Conservation (phyloP, 2,113 vertebrate species). For the Rhinoderma darwinii region DNA sequence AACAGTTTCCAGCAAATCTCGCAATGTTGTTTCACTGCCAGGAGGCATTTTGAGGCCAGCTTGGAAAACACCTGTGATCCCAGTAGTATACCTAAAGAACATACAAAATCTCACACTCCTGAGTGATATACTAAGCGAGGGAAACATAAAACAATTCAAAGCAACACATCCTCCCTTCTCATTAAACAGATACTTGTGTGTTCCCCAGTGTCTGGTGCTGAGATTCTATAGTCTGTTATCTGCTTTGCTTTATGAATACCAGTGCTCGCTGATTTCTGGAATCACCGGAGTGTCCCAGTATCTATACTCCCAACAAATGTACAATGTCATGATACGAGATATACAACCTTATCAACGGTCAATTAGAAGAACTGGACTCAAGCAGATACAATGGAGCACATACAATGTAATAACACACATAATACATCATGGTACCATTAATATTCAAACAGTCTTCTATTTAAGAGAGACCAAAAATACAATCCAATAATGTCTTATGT, state of each 20-base stretch:
- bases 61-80: constrained; percentile 26
- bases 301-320: neutral
- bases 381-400: constrained; percentile 7
- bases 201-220: constrained; percentile 27
- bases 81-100: constrained; percentile 10
- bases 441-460: too few relatives aligned
- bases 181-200: constrained; percentile 50
- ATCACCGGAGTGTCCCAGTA: constrained; percentile 5
- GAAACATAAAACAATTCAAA: constrained; percentile 20
- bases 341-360: neutral
- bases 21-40: constrained; percentile 17
- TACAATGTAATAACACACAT: neutral
- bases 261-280: neutral
- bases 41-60: neutral
- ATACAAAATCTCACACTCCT: neutral
- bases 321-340: neutral
- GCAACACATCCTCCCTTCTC: constrained; percentile 32
- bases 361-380: neutral
- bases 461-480: too few relatives aligned
- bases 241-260: neutral
- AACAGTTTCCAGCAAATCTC: constrained; percentile 22
- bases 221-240: constrained; percentile 3
- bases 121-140: neutral
- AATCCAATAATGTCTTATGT: too few relatives aligned
- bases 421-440: constrained; percentile 28